Evolutionary conservation across 2,888 invertebrate genomes (phyloP), one percentile per base, ranked within the genome.

Genomic region (Caenorhabditis wallacei): DNA sequence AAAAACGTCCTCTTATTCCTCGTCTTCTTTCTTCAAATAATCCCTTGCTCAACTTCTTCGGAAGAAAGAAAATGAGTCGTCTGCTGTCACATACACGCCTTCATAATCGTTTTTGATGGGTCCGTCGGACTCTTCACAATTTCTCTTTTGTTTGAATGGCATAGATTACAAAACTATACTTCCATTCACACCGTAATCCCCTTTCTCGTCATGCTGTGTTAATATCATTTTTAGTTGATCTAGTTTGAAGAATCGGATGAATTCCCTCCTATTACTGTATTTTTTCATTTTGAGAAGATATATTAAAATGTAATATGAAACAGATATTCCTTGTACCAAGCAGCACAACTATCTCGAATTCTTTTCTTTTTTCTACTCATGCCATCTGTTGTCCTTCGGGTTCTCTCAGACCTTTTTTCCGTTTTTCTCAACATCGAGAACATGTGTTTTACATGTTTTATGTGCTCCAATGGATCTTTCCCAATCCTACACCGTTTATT

Each of bases 41-140:
- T 74, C 64, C 74, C 74, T 30, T 48, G 24, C 63, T 43, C 51
- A 20, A 54, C 78, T 56, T 72, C 46, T 40, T 37, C 37, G 40
- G 35, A 35, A 56, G 10, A n/a, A n/a, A n/a, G 56, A 63, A 7
- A 48, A 30, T 64, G 8, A 30, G 30, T 8, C 3, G 30, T 30
- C 35, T 22, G 57, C 64, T 51, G 75, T 80, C 71, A 74, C 80
- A 48, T 76, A 76, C 43, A 80, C 84, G 69, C 69, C 69, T 69
- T 74, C 61, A 74, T 74, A 74, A 74, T 74, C 74, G 74, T 74
- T 74, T 74, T 74, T 74, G 74, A 74, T 74, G 74, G 74, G 64
- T 64, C 74, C 64, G 35, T 53, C 40, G 66, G 37, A 61, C 61
- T 61, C 40, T 43, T 61, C 43, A 20, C 59, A 5, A 46, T 69